Conservation (phyloP, 1,140 invertebrate genomes). For the Drosophila sp. region DNA sequence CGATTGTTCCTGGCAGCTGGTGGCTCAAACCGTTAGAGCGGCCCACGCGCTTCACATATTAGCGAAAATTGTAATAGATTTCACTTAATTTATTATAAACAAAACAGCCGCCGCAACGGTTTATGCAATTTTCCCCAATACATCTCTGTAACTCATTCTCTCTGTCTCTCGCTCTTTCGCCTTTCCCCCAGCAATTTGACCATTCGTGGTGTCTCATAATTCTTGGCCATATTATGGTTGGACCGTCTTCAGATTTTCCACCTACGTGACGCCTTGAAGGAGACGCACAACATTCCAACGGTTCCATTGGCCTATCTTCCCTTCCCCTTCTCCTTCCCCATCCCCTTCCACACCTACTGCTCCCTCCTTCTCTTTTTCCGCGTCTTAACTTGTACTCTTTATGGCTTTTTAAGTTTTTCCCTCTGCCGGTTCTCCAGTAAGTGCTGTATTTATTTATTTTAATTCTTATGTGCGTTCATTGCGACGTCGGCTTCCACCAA, state of each 20-base stretch:
- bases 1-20: constrained; percentile 61
- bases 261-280: constrained; percentile 72
- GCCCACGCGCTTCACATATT: constrained; percentile 71
- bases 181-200: constrained; percentile 24
- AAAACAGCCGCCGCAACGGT: constrained; percentile 44
- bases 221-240: constrained; percentile 61
- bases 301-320: constrained; percentile 24
- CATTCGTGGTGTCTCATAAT: constrained; percentile 60
- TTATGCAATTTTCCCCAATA: constrained; percentile 55
- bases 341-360: too few relatives aligned
- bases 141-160: constrained; percentile 12
- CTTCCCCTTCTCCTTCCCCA: not conserved
- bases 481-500: constrained; percentile 10
- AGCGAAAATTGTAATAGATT: constrained; percentile 77
- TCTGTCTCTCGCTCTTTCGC: not conserved
- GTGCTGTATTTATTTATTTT: constrained; percentile 71
- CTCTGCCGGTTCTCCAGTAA: constrained; percentile 17
- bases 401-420: constrained; percentile 47
- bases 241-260: constrained; percentile 40
- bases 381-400: constrained; percentile 33
- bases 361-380: constrained; percentile 13
- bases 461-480: constrained; percentile 58
- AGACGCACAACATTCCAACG: constrained; percentile 52
- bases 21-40: constrained; percentile 44
- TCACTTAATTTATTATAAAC: constrained; percentile 74